Conservation (phyloP, 2,888 invertebrate species). For the Helleia helle region DNA sequence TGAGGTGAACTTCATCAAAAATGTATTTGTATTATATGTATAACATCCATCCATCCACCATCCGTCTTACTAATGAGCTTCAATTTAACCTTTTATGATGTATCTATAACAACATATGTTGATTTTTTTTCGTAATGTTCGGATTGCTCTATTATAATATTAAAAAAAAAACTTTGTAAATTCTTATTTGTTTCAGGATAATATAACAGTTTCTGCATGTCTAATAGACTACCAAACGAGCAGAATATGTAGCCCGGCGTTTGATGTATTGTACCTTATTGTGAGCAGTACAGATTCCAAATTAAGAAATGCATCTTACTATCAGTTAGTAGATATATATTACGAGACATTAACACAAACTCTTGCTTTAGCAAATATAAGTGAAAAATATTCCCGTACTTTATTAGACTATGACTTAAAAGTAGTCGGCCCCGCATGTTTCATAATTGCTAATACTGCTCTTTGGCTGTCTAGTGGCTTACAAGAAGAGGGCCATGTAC, state of each 20-base stretch:
- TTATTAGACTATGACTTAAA: constrained; percentile 44
- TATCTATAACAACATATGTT: no score
- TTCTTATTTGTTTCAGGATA: constrained; percentile 33
- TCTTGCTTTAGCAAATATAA: constrained; percentile 27
- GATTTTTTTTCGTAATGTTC: no score
- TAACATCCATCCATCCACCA: no score
- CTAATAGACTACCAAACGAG: constrained; percentile 58
- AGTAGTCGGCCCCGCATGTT: constrained; percentile 44
- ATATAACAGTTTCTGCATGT: constrained; percentile 41
- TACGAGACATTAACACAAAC: constrained; percentile 35
- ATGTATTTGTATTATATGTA: no score
- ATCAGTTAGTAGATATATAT: constrained; percentile 38
- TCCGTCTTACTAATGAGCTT: no score
- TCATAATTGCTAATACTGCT: constrained; percentile 55
- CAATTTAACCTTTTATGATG: no score
- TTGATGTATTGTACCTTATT: constrained; percentile 49
- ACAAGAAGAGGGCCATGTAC: constrained; percentile 57
- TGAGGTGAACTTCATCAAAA: constrained; percentile 40
- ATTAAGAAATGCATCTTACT: constrained; percentile 32
- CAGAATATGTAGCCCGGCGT: constrained; percentile 47
- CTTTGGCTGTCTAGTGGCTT: constrained; percentile 52
- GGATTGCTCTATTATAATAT: no score
- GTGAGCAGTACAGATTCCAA: constrained; percentile 40
- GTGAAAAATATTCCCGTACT: constrained; percentile 33
- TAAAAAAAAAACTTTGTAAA: no score